Conservation (phyloP, 2,113 vertebrate species). For the Mus musculus region DNA sequence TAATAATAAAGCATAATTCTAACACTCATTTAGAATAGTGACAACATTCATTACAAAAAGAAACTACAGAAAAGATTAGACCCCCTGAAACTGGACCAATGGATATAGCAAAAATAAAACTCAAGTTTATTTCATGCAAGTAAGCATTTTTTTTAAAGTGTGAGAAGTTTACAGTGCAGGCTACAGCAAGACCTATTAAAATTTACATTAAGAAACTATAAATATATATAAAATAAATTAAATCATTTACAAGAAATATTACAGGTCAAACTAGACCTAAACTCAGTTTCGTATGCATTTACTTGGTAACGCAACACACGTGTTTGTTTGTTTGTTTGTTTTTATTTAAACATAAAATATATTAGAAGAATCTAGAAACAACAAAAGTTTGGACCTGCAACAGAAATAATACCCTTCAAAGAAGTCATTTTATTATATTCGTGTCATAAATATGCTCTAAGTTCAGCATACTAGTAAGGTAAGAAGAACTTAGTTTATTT, state of each 20-base stretch:
- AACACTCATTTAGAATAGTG: constrained; percentile 81
- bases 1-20: constrained; percentile 35
- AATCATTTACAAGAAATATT: constrained; percentile 86
- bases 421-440: constrained; percentile 8
- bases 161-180: constrained; percentile 77
- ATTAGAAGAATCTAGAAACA: constrained; percentile 80
- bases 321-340: constrained; percentile 75
- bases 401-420: background rate
- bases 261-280: constrained; percentile 81
- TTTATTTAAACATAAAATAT: constrained; percentile 73
- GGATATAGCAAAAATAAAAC: constrained; percentile 69
- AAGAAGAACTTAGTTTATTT: constrained; percentile 17
- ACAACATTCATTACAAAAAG: constrained; percentile 79
- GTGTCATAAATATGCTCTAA: background rate
- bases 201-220: constrained; percentile 79
- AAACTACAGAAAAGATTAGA: constrained; percentile 80
- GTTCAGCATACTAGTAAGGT: constrained; percentile 13
- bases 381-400: constrained; percentile 71
- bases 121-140: constrained; percentile 82
- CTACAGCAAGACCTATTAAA: constrained; percentile 67
- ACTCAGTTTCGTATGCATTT: constrained; percentile 79
- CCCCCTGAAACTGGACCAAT: constrained; percentile 53
- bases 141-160: constrained; percentile 75
- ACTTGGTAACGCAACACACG: constrained; percentile 78
- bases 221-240: constrained; percentile 87